A percentile compares a stretch with the other conserved stretches of the same genome.
These are phyloP conservation scores for Patella ulyssiponensis DNA, from an alignment of 2,888 invertebrate genomes.

Conservation along the genomic window DNA sequence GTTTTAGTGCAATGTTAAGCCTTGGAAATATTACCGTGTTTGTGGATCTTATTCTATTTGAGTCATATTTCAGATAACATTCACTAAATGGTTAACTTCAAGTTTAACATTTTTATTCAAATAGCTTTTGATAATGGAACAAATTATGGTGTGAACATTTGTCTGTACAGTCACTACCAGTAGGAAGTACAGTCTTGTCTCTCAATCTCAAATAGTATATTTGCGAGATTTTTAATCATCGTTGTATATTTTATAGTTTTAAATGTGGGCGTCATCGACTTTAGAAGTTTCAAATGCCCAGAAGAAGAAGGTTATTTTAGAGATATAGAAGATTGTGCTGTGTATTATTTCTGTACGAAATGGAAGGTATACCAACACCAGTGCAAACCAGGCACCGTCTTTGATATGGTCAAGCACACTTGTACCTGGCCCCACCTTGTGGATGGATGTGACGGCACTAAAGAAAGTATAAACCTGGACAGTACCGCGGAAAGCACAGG, in stretches of 20 bases:
- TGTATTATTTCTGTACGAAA: constrained; percentile 28
- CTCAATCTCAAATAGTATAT: too few relatives aligned
- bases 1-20: too few relatives aligned
- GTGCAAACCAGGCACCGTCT: constrained; percentile 21
- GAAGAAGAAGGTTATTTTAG: constrained; percentile 27
- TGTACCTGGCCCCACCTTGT: constrained; percentile 26
- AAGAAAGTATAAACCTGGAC: not conserved
- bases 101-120: too few relatives aligned
- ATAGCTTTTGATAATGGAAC: too few relatives aligned
- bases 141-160: too few relatives aligned
- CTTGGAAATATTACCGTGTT: too few relatives aligned
- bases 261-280: not conserved
- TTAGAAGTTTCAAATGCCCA: constrained; percentile 22
- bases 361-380: constrained; percentile 18
- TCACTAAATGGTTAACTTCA: too few relatives aligned
- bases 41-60: too few relatives aligned
- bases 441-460: constrained; percentile 5
- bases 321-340: constrained; percentile 27
- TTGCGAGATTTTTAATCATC: too few relatives aligned
- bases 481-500: not conserved
- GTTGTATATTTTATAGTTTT: not conserved
- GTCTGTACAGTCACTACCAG: too few relatives aligned
- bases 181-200: too few relatives aligned
- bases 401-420: not conserved
- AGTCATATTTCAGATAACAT: too few relatives aligned